These are phyloP conservation scores for Urocolius indicus DNA, from an alignment of 2,113 vertebrate genomes.

Conservation along the genomic window DNA sequence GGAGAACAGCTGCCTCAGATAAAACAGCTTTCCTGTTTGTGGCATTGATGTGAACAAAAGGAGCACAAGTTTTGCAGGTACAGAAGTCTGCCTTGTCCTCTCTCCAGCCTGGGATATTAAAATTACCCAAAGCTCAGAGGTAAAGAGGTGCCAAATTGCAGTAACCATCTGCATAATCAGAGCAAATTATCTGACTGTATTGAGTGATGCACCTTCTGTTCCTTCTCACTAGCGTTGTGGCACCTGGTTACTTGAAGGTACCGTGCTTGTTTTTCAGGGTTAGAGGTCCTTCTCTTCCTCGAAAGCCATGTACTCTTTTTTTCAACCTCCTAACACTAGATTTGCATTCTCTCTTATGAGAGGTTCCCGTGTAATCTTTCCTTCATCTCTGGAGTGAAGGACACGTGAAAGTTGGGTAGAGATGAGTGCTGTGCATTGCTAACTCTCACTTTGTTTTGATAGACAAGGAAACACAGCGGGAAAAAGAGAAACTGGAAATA, in stretches of 20 bases:
- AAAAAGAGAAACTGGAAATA: conserved; percentile 97
- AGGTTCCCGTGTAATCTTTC: not conserved
- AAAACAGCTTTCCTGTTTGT: not conserved
- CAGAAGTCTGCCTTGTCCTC: not conserved
- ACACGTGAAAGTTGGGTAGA: not conserved
- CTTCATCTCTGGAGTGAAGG: not conserved
- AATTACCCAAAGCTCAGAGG: not conserved
- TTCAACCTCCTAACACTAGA: not conserved
- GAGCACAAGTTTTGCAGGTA: not conserved
- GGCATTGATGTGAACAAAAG: not conserved
- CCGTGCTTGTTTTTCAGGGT: conserved; percentile 19
- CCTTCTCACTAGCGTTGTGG: not conserved
- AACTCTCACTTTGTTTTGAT: not conserved
- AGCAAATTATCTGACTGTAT: conserved; percentile 39
- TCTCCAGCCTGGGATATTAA: not conserved
- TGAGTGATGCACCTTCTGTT: not conserved
- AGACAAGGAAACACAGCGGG: conserved; percentile 93
- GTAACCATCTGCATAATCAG: conserved; percentile 23
- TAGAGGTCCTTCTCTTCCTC: conserved; percentile 18
- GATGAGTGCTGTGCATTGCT: not conserved
- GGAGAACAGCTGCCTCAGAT: not conserved
- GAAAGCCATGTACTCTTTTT: not conserved
- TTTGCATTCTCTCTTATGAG: not conserved
- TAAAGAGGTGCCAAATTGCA: conserved; percentile 23
- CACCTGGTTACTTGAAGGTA: not conserved